Base-by-base conservation (phyloP, 2,888 invertebrate genomes). In the Hirtodrosophila confusa region DNA sequence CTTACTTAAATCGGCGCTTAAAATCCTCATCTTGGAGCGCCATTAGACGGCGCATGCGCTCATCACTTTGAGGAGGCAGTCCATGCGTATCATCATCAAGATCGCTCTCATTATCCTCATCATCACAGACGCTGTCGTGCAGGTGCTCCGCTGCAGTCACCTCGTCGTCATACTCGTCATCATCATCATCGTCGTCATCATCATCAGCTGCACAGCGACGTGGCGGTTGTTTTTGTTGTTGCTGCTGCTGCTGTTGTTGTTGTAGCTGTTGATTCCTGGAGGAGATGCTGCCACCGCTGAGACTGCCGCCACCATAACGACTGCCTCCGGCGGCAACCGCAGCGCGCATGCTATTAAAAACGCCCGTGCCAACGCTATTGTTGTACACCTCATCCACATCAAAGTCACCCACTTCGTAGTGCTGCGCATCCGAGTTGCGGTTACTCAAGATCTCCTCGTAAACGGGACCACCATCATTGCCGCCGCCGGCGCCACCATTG, bases 391-490 rank as follows among this genome's bases (percentile, higher is more conserved):
- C 86, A 47, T 89, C 89, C 48, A 86, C 87, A 64, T 88, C 82
- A 54, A 89, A 83, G 69, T 89, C 89, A 40, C 86, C 88, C 43
- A 89, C 87, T 68, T 88, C 88, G 48, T 90, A 88, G 74, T 90
- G 88, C 70, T 90, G 90, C 33, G 68, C 90, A 80, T 89, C 91
- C 50, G 90, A 90, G 72, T 85, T 89, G 64, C 89, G 91, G 80
- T 89, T 91, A 72, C 89, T 90, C 49, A 90, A 76, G 49, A 91
- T 91, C 70, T 91, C 91, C 72, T 91, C 91, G 73, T 91, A 91
- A 27, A 91, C 91, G 10, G 91, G 91, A 11, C 91, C 91, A 47
- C 78, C 87, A 69, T 80, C 89, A 51, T 54, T 73, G 24, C 57
- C 73, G 33, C 62, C 78, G 29, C 64, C 75, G 33, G 60, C 78